Conservation (phyloP, 2,888 invertebrate genomes). For the Drosophila dives region DNA sequence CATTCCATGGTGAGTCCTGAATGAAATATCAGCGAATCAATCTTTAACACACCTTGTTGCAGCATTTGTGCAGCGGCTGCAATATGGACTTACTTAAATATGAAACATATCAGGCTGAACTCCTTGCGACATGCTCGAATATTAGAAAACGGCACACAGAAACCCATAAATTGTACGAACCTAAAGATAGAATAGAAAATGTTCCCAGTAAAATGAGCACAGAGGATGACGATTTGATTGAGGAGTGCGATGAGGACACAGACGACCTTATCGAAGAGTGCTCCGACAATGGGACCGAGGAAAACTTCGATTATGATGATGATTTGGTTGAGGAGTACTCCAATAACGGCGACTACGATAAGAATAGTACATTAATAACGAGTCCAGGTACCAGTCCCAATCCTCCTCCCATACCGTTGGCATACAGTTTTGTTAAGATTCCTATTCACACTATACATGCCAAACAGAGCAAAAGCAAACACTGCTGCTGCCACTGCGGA, state of each 20-base stretch:
- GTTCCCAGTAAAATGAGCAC: not conserved
- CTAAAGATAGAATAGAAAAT: not conserved
- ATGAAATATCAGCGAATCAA: not conserved
- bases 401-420: not conserved
- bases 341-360: not conserved
- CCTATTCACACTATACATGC: not conserved
- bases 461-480: not conserved
- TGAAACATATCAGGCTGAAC: slow-evolving; percentile 53
- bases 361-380: not conserved
- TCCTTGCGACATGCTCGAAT: slow-evolving; percentile 38
- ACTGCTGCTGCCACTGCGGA: slow-evolving; percentile 24
- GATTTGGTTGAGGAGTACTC: not conserved
- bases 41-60: not conserved
- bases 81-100: slow-evolving; percentile 62
- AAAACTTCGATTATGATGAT: not conserved
- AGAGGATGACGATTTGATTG: not conserved
- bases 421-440: not conserved
- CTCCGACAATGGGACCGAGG: not conserved
- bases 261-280: not conserved
- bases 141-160: slow-evolving; percentile 49
- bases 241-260: not conserved
- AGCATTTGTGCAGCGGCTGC: slow-evolving; percentile 68
- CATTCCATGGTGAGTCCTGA: slow-evolving; percentile 33
- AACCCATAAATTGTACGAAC: slow-evolving; percentile 7
- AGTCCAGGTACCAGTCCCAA: not conserved